A percentile compares a stretch with the other conserved stretches of the same genome.
Evolutionary conservation across 2,113 vertebrate species (phyloP).

Genomic region (Ceyx melanurus): DNA sequence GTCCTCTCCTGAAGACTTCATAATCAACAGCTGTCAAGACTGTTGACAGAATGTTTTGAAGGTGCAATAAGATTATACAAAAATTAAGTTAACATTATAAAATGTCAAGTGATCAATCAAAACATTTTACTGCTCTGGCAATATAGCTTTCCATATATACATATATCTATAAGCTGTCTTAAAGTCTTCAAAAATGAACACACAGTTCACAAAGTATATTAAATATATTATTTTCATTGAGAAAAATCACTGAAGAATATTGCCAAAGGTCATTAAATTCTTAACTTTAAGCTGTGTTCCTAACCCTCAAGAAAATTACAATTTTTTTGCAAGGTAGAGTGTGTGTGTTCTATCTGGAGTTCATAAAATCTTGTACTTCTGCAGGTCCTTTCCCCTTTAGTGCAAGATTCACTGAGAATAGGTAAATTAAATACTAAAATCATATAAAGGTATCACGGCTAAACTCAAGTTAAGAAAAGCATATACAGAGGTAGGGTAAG

Average conservation of each 20-base stretch:
- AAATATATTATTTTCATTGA: background rate
- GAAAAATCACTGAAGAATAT: background rate
- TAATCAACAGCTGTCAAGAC: background rate
- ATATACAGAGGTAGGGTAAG: background rate
- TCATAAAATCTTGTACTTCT: background rate
- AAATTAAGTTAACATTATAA: constrained; percentile 59
- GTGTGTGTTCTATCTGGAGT: background rate
- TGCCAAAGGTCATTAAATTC: background rate
- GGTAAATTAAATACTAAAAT: background rate
- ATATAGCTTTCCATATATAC: constrained; percentile 16
- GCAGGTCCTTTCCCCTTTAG: background rate
- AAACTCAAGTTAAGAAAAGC: background rate
- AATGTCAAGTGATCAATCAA: constrained; percentile 45
- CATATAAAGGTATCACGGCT: background rate
- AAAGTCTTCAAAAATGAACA: constrained; percentile 27
- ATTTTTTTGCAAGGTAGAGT: background rate
- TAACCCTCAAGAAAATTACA: background rate
- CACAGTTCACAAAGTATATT: background rate
- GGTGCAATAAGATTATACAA: background rate
- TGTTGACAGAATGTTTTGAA: background rate
- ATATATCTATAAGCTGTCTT: background rate
- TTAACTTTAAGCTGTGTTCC: background rate
- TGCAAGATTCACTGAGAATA: background rate
- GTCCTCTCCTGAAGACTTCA: background rate
- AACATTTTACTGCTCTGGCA: constrained; percentile 48